Evolutionary conservation across 92 coral and sea anemone genomes (phyloP).

Genomic region (Plumapathes pennacea): DNA sequence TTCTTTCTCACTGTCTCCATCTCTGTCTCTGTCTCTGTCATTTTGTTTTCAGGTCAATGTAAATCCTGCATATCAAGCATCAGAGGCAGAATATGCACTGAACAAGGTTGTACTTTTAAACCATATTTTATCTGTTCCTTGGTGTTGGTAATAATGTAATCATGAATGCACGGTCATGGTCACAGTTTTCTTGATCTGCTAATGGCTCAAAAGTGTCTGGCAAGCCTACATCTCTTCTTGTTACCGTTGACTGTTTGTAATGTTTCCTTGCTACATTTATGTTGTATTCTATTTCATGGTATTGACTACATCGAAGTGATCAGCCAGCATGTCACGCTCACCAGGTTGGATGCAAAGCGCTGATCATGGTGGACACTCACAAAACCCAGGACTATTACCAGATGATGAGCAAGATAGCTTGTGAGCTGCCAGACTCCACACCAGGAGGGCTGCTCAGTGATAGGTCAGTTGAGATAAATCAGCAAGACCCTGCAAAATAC

Average conservation of each 20-base stretch:
- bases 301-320: no score
- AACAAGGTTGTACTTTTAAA: no score
- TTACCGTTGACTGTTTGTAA: not conserved
- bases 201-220: no score
- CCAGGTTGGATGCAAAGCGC: conserved; percentile 94
- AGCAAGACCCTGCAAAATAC: no score
- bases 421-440: conserved; percentile 75
- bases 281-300: no score
- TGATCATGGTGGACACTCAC: conserved; percentile 71
- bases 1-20: not conserved
- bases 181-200: no score
- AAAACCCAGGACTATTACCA: conserved; percentile 91
- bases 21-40: not conserved
- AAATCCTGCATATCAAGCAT: conserved; percentile 88
- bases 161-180: no score
- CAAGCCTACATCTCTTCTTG: not conserved
- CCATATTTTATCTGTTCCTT: no score
- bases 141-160: no score
- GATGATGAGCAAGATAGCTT: conserved; percentile 82
- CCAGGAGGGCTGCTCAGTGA: conserved; percentile 84
- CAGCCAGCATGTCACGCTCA: no score
- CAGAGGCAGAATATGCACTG: conserved; percentile 90
- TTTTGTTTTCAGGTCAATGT: conserved; percentile 66
- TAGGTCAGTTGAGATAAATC: conserved; percentile 66
- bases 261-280: not conserved